These are phyloP conservation scores for Pangasius djambal DNA, from an alignment of 2,797 vertebrate genomes.

Conservation along the genomic window DNA sequence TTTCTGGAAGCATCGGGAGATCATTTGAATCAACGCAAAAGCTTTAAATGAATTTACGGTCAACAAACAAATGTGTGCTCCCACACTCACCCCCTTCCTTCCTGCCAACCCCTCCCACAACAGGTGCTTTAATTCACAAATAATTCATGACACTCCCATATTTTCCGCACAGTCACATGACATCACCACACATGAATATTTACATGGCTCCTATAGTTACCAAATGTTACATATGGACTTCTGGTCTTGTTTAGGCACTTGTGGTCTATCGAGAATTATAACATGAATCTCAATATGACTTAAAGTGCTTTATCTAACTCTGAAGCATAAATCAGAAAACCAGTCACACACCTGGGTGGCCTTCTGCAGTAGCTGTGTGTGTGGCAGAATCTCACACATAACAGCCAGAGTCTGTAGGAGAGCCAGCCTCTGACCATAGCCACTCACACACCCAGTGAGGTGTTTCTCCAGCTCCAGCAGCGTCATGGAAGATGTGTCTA, in stretches of 20 bases:
- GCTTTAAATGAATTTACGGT: too few relatives aligned
- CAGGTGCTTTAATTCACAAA: too few relatives aligned
- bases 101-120: too few relatives aligned
- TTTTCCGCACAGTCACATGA: too few relatives aligned
- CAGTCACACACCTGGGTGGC: slow-evolving; percentile 80
- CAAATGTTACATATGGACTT: not conserved
- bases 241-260: not conserved
- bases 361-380: slow-evolving; percentile 83
- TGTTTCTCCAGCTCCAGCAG: slow-evolving; percentile 81
- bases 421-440: slow-evolving; percentile 72
- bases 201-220: not conserved
- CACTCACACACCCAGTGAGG: slow-evolving; percentile 52
- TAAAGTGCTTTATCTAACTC: not conserved
- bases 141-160: too few relatives aligned
- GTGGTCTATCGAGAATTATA: not conserved
- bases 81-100: too few relatives aligned
- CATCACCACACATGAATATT: too few relatives aligned
- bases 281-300: too few relatives aligned
- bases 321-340: not conserved
- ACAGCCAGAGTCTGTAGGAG: slow-evolving; percentile 85
- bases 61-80: too few relatives aligned
- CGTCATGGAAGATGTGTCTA: slow-evolving; percentile 62
- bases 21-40: too few relatives aligned
- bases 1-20: too few relatives aligned
- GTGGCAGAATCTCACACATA: slow-evolving; percentile 83